Conservation (phyloP, 2,888 invertebrate genomes). For the Exephanes ischioxanthus region DNA sequence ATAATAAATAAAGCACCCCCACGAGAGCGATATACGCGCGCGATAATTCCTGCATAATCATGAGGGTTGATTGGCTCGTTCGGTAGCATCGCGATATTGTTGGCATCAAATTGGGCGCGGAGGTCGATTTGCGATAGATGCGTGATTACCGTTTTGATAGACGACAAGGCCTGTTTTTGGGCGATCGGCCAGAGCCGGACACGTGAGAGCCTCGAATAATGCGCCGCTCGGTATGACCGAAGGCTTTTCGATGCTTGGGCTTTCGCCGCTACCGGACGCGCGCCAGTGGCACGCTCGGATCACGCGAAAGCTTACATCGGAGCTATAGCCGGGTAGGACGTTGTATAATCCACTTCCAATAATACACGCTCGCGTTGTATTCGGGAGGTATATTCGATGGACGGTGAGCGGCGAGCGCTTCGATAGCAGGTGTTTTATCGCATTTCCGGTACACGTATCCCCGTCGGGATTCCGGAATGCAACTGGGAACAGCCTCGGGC, state of each 20-base stretch:
- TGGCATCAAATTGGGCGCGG: constrained; percentile 33
- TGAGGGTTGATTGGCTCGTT: neutral
- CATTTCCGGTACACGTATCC: constrained; percentile 57
- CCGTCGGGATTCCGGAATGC: constrained; percentile 33
- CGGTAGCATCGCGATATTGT: constrained; percentile 9
- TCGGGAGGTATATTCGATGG: neutral
- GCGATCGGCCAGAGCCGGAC: constrained; percentile 32
- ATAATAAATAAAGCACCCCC: constrained; percentile 16
- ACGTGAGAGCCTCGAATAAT: constrained; percentile 12
- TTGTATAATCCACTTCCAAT: constrained; percentile 55
- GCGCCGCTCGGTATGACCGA: constrained; percentile 8
- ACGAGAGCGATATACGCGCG: neutral
- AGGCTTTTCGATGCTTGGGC: constrained; percentile 9
- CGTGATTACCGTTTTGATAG: constrained; percentile 19
- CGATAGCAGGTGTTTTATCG: constrained; percentile 60
- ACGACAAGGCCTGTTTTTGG: constrained; percentile 30
- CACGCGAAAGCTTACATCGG: constrained; percentile 41
- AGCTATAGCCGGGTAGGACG: constrained; percentile 14
- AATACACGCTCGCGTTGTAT: constrained; percentile 54
- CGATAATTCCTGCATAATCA: constrained; percentile 20
- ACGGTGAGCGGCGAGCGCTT: neutral
- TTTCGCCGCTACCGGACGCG: constrained; percentile 18
- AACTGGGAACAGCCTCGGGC: constrained; percentile 51
- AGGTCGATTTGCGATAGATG: constrained; percentile 25
- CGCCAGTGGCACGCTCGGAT: constrained; percentile 47